These are phyloP conservation scores for Hydrochoerus hydrochaeris DNA, from an alignment of 2,113 vertebrate genomes.

Conservation along the genomic window DNA sequence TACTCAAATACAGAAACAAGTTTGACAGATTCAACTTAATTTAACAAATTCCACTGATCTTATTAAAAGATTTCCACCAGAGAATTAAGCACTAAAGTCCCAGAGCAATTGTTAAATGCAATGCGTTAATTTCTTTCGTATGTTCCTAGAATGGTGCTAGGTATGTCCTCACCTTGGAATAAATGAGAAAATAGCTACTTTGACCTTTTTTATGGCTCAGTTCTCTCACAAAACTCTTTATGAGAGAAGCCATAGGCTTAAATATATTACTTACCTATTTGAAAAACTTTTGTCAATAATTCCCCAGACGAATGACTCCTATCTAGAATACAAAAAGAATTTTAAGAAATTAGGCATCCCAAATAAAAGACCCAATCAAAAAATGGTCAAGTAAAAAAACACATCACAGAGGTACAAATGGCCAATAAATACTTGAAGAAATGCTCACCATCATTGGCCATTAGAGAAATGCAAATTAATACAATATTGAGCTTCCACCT, in stretches of 20 bases:
- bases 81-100: not conserved
- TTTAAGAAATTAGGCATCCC: not conserved
- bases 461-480: not conserved
- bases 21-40: not conserved
- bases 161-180: not conserved
- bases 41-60: not conserved
- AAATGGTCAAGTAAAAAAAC: not conserved
- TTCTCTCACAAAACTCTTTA: slow-evolving; percentile 7
- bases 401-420: not conserved
- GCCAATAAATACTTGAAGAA: not conserved
- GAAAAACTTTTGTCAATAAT: not conserved
- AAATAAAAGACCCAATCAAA: not conserved
- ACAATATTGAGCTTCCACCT: not conserved
- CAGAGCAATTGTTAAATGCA: not conserved
- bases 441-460: not conserved
- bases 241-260: not conserved
- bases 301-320: not conserved
- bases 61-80: not conserved
- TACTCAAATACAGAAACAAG: not conserved
- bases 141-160: not conserved
- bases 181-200: slow-evolving; percentile 14
- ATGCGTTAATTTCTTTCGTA: not conserved
- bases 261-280: not conserved
- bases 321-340: not conserved
- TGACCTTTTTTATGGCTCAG: not conserved